A percentile compares a stretch with the other conserved stretches of the same genome.
Evolutionary conservation across 2,113 vertebrate species (phyloP).

Genomic region (Leucosticte australis): DNA sequence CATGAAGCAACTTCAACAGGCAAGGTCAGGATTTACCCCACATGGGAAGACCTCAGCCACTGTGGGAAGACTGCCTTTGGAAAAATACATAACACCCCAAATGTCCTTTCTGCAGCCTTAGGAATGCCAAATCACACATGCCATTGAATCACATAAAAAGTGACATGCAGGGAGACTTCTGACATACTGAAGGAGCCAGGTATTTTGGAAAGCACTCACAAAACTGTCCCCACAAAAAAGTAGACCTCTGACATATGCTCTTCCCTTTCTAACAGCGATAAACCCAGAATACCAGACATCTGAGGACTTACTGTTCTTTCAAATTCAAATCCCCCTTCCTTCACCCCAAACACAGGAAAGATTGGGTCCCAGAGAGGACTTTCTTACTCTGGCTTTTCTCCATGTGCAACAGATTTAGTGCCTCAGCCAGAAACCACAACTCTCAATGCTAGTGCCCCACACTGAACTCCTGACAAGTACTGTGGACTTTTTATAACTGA

Average conservation of each 20-base stretch:
- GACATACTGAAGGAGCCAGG: neutral
- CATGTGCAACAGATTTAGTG: slow-evolving; percentile 48
- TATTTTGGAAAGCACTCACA: neutral
- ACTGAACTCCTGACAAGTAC: slow-evolving; percentile 38
- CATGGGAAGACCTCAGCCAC: neutral
- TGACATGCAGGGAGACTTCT: neutral
- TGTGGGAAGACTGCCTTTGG: neutral
- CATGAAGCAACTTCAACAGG: neutral
- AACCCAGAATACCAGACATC: neutral
- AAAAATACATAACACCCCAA: neutral
- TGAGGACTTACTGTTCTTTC: neutral
- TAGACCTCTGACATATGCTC: neutral
- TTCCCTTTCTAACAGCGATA: neutral
- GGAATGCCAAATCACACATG: neutral
- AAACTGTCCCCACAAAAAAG: neutral
- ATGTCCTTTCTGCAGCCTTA: neutral
- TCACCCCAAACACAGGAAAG: neutral
- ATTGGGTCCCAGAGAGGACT: neutral
- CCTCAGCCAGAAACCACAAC: slow-evolving; percentile 63
- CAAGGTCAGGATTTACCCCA: neutral
- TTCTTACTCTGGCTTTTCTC: slow-evolving; percentile 28
- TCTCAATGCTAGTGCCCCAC: slow-evolving; percentile 48
- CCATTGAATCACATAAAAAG: neutral
- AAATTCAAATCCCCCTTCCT: neutral
- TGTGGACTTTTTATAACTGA: slow-evolving; percentile 54